Conservation (phyloP, 2,113 vertebrate species). For the Tetrax tetrax region DNA sequence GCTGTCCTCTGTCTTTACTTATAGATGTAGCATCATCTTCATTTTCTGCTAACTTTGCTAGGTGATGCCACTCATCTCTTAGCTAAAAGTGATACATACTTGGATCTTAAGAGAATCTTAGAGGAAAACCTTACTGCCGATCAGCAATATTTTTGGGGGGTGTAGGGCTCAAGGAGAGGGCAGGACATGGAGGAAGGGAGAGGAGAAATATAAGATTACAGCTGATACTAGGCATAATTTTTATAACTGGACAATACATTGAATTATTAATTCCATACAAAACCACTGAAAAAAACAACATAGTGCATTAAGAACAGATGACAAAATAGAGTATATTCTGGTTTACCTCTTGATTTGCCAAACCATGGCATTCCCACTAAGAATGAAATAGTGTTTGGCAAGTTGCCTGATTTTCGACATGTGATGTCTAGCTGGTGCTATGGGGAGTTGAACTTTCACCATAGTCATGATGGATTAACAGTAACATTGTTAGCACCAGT, state of each 20-base stretch:
- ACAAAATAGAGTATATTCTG: not conserved
- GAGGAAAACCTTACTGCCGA: not conserved
- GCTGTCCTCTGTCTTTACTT: not conserved
- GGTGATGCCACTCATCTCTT: not conserved
- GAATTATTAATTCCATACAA: not conserved
- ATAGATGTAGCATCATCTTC: not conserved
- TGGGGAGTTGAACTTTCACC: not conserved
- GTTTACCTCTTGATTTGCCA: not conserved
- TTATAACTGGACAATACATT: not conserved
- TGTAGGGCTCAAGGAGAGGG: too few species aligned
- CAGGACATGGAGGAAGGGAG: not conserved
- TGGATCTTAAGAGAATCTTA: not conserved
- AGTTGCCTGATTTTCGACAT: not conserved
- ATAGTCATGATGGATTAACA: not conserved
- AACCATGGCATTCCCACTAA: not conserved
- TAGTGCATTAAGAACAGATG: not conserved
- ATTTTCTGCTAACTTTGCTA: not conserved
- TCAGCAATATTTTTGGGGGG: not conserved
- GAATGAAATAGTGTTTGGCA: not conserved
- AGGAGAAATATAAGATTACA: not conserved
- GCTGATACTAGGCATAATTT: not conserved
- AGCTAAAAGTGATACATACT: not conserved
- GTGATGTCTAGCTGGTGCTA: not conserved
- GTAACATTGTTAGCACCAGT: not conserved
- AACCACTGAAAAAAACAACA: not conserved